Percentiles rank a stretch among this genome's conserved stretches.
Evolutionary conservation across 1,140 invertebrate genomes (phyloP).

Genomic region (Lordiphosa stackelbergi): DNA sequence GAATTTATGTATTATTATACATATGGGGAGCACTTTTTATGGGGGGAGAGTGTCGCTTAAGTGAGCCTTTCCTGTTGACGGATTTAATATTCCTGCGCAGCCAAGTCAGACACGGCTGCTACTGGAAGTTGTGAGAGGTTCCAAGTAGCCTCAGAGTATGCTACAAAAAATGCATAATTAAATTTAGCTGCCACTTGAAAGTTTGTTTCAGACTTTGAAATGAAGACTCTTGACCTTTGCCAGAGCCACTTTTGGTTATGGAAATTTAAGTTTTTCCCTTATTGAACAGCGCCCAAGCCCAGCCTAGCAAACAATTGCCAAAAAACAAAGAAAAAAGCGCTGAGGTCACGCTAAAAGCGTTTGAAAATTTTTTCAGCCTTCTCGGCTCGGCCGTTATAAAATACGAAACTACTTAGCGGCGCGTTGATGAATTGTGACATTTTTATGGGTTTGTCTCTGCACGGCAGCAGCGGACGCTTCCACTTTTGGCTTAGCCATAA

Average conservation of each 20-base stretch:
- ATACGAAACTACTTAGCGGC: constrained; percentile 50
- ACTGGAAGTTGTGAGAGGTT: too few species aligned
- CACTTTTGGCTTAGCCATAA: constrained; percentile 43
- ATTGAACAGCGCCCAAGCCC: neutral
- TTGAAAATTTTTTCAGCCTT: constrained; percentile 30
- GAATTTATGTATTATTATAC: constrained; percentile 3
- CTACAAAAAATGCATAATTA: constrained; percentile 2
- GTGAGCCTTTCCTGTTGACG: too few species aligned
- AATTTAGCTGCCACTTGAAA: constrained; percentile 9
- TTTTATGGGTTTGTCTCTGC: constrained; percentile 60
- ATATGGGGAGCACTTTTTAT: neutral
- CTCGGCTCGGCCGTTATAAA: constrained; percentile 23
- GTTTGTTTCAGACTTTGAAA: neutral
- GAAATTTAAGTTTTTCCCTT: constrained; percentile 1
- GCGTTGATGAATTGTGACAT: constrained; percentile 62
- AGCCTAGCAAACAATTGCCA: constrained; percentile 14
- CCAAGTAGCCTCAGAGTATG: too few species aligned
- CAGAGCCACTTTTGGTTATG: neutral
- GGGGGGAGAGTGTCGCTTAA: too few species aligned
- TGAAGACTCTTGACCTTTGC: neutral
- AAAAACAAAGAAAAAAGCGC: constrained; percentile 14
- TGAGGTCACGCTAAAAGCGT: constrained; percentile 48
- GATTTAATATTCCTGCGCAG: too few species aligned
- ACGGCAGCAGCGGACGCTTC: constrained; percentile 20
- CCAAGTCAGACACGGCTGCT: too few species aligned